A percentile compares a stretch with the other conserved stretches of the same genome.
Evolutionary conservation across 2,113 vertebrate genomes (phyloP).

Genomic region (Gymnocephalus cernua): DNA sequence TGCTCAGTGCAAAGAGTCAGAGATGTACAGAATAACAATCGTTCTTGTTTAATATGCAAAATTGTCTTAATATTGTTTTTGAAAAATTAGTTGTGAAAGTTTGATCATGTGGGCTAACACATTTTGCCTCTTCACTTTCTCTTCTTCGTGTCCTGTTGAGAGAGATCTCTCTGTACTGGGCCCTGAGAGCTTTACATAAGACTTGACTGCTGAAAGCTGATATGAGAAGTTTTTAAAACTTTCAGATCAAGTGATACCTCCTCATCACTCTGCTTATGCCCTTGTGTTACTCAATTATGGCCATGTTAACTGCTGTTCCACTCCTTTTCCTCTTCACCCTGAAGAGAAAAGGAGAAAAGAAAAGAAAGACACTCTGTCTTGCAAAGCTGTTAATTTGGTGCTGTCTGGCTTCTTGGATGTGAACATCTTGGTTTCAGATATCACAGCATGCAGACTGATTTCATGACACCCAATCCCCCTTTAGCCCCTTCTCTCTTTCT

Average conservation of each 20-base stretch:
- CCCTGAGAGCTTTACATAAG: slow-evolving; percentile 32
- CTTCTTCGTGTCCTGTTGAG: slow-evolving; percentile 6
- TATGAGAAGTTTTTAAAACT: slow-evolving; percentile 37
- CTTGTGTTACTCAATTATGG: slow-evolving; percentile 26
- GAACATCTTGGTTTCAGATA: slow-evolving; percentile 53
- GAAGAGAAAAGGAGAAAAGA: not conserved
- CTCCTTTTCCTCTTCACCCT: slow-evolving; percentile 20
- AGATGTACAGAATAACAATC: slow-evolving; percentile 24
- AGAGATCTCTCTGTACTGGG: not conserved
- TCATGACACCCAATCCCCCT: slow-evolving; percentile 19
- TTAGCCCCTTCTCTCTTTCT: slow-evolving; percentile 35
- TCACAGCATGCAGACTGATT: slow-evolving; percentile 43
- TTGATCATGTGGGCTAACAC: slow-evolving; percentile 18
- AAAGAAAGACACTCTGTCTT: slow-evolving; percentile 18
- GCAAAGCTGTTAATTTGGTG: slow-evolving; percentile 53
- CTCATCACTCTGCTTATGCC: slow-evolving; percentile 1
- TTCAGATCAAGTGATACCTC: slow-evolving; percentile 29
- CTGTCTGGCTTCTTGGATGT: slow-evolving; percentile 33
- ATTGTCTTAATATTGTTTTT: slow-evolving; percentile 13
- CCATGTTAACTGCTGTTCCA: slow-evolving; percentile 14
- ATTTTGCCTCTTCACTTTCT: not conserved
- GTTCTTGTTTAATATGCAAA: slow-evolving; percentile 23
- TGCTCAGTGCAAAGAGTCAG: slow-evolving; percentile 21
- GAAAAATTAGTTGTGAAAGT: slow-evolving; percentile 3
- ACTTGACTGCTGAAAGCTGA: slow-evolving; percentile 23